Evolutionary conservation across 2,113 vertebrate genomes (phyloP).

Genomic region (Sorex fumeus): DNA sequence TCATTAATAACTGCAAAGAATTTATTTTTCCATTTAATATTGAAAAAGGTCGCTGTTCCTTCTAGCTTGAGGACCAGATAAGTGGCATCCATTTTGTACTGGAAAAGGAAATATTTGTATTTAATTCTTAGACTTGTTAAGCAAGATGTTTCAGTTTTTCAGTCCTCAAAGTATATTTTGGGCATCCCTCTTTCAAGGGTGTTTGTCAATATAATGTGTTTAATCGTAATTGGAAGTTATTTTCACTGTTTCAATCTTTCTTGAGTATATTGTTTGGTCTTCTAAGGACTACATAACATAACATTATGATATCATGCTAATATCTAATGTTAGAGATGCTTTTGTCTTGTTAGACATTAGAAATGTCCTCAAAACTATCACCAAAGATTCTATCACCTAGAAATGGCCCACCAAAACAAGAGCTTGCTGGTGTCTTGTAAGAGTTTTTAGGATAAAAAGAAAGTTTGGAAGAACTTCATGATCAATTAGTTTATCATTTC

Average conservation of each 20-base stretch:
- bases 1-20: slow-evolving; percentile 7
- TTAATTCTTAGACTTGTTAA: background rate
- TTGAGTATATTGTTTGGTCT: background rate
- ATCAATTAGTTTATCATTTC: background rate
- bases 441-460: background rate
- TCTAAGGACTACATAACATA: background rate
- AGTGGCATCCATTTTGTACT: slow-evolving; percentile 4
- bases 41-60: background rate
- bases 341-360: slow-evolving; percentile 14
- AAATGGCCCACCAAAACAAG: background rate
- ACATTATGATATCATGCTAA: background rate
- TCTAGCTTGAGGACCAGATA: background rate
- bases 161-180: background rate
- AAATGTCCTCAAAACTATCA: too few relatives aligned
- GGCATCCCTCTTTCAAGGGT: background rate
- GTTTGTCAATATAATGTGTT: background rate
- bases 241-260: background rate
- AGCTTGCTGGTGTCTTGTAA: background rate
- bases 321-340: background rate
- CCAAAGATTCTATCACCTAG: too few relatives aligned
- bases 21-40: background rate
- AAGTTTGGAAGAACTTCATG: background rate
- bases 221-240: background rate
- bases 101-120: slow-evolving; percentile 29
- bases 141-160: background rate